Base-by-base conservation (phyloP, 2,113 vertebrate species). In the Poicephalus gulielmi region DNA sequence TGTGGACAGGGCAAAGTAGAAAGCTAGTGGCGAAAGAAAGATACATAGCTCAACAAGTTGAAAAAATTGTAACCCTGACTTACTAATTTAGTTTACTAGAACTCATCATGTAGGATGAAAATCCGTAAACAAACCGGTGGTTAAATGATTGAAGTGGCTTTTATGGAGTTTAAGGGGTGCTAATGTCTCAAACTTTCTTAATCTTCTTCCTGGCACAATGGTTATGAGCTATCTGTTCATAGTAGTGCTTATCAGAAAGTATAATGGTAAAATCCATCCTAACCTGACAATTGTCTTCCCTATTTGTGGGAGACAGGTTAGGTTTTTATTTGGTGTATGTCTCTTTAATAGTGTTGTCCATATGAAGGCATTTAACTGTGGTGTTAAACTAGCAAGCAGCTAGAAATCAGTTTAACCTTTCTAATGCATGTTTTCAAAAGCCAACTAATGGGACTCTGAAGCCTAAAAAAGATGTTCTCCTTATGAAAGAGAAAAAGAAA, bases 401-500 rank as follows among this genome's bases (percentile, higher is more conserved):
- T 41, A 50, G 23, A 76, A 8, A 50, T 53, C 7, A 31, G 10
- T 27, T 60, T 10, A 82, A 83, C 8, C 86, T 87, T 73, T 82
- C 41, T 87, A 86, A 77, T n/a, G 12, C 0, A 4, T 91, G 17
- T 91, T 81, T 92, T 68, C 87, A 76, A 94, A 92, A 98, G 97
- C 90, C 94, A 14, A 77, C 50, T 57, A 84, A 19, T 22, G 39
- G 81, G 11, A 83, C 47, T 73, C 57, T 63, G 41, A 99, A 98
- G 83, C 96, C 97, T 90, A 98, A 98, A 53, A 99, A 97, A 92
- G 97, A 96, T 95, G 10, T 55, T 41, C 31, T 41, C 62, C 92
- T 98, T 80, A 94, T 97, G 55, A 91, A 98, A 86, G 98, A 99
- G 53, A 96, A 90, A 89, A 99, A 98, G 95, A 98, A 98, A 68